Evolutionary conservation across 2,888 invertebrate species (phyloP).

Genomic region (Tineola bisselliella): DNA sequence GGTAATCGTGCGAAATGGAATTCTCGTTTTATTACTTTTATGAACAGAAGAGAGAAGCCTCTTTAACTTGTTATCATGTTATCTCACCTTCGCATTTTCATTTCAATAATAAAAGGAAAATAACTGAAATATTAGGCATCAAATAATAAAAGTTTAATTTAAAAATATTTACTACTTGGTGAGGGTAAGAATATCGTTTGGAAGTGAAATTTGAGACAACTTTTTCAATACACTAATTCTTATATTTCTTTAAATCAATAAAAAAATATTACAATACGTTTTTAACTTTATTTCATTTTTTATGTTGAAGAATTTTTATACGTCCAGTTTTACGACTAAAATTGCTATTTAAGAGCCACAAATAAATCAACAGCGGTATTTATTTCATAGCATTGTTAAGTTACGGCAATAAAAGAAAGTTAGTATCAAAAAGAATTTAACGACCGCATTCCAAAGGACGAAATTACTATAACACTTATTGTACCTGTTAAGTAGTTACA

Average conservation of each 20-base stretch:
- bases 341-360: slow-evolving; percentile 11
- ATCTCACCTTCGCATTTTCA: neutral
- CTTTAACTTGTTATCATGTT: slow-evolving; percentile 25
- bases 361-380: slow-evolving; percentile 12
- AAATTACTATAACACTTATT: neutral
- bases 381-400: slow-evolving; percentile 13
- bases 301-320: slow-evolving; percentile 6
- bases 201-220: neutral
- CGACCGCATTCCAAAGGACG: neutral
- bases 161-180: too few species aligned
- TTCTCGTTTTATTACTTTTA: slow-evolving; percentile 45
- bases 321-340: slow-evolving; percentile 9
- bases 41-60: slow-evolving; percentile 26
- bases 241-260: neutral
- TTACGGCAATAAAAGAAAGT: slow-evolving; percentile 13
- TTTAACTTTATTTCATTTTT: neutral
- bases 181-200: too few species aligned
- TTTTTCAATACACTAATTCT: neutral
- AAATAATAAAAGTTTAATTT: too few species aligned
- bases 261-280: neutral
- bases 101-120: too few species aligned
- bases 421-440: slow-evolving; percentile 1
- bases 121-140: too few species aligned
- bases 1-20: slow-evolving; percentile 53
- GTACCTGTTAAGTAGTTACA: neutral